Percentiles rank a stretch among this genome's conserved stretches.
Conservation (phyloP, 23 tunicate species). For the Halocynthia roretzi region DNA sequence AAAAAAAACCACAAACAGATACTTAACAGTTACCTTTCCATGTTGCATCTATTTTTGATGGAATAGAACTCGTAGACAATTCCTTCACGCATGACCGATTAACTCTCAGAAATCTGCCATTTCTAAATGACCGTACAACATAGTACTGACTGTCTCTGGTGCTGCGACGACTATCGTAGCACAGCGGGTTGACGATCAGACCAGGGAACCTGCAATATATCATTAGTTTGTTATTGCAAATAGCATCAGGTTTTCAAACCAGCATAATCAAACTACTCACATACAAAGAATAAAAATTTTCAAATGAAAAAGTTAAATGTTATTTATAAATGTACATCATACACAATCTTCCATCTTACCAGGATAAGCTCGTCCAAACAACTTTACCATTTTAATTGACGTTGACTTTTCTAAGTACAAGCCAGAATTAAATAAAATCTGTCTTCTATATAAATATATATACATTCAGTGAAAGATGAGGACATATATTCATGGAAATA, state of each 20-base stretch:
- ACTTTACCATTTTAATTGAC: no score
- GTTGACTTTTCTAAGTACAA: no score
- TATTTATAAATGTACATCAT: background rate
- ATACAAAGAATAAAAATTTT: background rate
- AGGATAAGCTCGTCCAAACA: no score
- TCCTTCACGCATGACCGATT: constrained; percentile 13
- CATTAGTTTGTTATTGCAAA: background rate
- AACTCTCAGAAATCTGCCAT: constrained; percentile 46
- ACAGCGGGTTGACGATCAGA: constrained; percentile 74
- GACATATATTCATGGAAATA: no score
- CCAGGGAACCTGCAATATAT: constrained; percentile 63
- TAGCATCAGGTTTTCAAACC: no score
- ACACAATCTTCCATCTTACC: background rate
- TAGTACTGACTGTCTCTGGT: constrained; percentile 14
- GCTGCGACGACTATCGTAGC: constrained; percentile 32
- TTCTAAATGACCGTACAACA: constrained; percentile 72
- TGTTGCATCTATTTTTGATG: constrained; percentile 53
- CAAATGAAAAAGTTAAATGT: background rate
- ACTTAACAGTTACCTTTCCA: constrained; percentile 57
- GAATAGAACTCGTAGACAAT: constrained; percentile 31
- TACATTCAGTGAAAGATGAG: no score
- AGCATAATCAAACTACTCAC: no score
- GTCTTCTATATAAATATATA: no score
- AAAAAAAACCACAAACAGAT: background rate
- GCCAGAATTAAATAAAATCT: no score